Evolutionary conservation across 2,888 invertebrate genomes (phyloP).

Genomic region (Ypsolopha scabrella): DNA sequence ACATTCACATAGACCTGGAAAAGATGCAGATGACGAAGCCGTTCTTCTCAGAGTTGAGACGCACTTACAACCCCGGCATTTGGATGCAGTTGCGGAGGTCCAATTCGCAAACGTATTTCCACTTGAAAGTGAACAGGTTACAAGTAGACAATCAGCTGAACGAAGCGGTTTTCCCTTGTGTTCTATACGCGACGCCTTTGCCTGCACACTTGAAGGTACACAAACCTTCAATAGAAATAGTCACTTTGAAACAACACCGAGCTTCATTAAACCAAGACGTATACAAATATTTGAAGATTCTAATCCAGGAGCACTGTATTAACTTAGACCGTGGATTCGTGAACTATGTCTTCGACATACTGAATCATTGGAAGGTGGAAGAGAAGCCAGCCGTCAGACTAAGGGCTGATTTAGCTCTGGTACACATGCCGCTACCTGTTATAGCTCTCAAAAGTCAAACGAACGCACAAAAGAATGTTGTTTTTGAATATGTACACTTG

Average conservation of each 20-base stretch:
- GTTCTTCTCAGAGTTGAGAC: slow-evolving; percentile 81
- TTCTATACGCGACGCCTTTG: slow-evolving; percentile 72
- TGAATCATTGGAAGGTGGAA: slow-evolving; percentile 70
- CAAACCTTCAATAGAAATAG: slow-evolving; percentile 73
- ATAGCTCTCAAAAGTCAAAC: slow-evolving; percentile 53
- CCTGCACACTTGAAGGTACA: slow-evolving; percentile 44
- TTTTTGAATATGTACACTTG: slow-evolving; percentile 70
- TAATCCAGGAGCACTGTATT: slow-evolving; percentile 76
- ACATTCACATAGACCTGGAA: slow-evolving; percentile 82
- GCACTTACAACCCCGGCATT: slow-evolving; percentile 80
- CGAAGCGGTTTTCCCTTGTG: slow-evolving; percentile 78
- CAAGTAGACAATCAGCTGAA: slow-evolving; percentile 83
- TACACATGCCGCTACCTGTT: slow-evolving; percentile 70
- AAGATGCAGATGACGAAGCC: slow-evolving; percentile 92
- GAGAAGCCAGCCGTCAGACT: slow-evolving; percentile 69
- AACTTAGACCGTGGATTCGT: slow-evolving; percentile 79
- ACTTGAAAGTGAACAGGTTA: slow-evolving; percentile 74
- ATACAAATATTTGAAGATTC: slow-evolving; percentile 73
- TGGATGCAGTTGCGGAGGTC: slow-evolving; percentile 82
- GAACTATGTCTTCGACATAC: slow-evolving; percentile 71
- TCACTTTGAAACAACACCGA: slow-evolving; percentile 62
- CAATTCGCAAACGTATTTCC: slow-evolving; percentile 73
- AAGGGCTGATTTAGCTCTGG: slow-evolving; percentile 66
- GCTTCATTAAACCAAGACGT: slow-evolving; percentile 64
- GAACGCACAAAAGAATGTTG: slow-evolving; percentile 40